phyloP scores from a whole-genome alignment of 2,888 invertebrate genomes.

The Cantharis lateralis region DNA sequence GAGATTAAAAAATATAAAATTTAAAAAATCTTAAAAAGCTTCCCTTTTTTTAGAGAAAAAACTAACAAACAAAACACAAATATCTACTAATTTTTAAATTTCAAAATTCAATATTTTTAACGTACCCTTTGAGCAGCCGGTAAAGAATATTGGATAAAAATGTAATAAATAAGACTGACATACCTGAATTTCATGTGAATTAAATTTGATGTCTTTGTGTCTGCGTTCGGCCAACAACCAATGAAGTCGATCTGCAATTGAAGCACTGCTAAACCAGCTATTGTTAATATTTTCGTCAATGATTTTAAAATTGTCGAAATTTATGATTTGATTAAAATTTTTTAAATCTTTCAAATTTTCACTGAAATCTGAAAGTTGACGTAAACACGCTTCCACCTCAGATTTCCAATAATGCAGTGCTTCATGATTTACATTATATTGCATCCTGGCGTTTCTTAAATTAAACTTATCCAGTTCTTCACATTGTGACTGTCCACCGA shows the following conservation, averaged over 20 bases:
- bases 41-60: too few species aligned
- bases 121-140: too few species aligned
- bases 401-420: not conserved
- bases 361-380: not conserved
- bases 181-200: not conserved
- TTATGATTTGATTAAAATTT: slow-evolving; percentile 39
- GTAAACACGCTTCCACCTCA: not conserved
- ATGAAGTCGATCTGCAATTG: slow-evolving; percentile 27
- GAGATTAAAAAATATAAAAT: too few species aligned
- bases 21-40: too few species aligned
- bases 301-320: slow-evolving; percentile 36
- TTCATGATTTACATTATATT: not conserved
- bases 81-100: too few species aligned
- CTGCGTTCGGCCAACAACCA: slow-evolving; percentile 39
- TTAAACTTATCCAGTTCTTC: slow-evolving; percentile 61
- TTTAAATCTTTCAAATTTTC: slow-evolving; percentile 2
- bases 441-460: slow-evolving; percentile 47
- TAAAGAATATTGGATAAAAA: too few species aligned
- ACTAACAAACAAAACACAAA: too few species aligned
- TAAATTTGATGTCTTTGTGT: not conserved
- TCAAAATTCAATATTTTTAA: too few species aligned
- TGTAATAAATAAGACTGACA: not conserved
- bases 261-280: slow-evolving; percentile 51
- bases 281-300: slow-evolving; percentile 40
- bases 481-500: slow-evolving; percentile 72